phyloP scores from a whole-genome alignment of 2,113 vertebrate species.

The Pelodiscus sinensis region DNA sequence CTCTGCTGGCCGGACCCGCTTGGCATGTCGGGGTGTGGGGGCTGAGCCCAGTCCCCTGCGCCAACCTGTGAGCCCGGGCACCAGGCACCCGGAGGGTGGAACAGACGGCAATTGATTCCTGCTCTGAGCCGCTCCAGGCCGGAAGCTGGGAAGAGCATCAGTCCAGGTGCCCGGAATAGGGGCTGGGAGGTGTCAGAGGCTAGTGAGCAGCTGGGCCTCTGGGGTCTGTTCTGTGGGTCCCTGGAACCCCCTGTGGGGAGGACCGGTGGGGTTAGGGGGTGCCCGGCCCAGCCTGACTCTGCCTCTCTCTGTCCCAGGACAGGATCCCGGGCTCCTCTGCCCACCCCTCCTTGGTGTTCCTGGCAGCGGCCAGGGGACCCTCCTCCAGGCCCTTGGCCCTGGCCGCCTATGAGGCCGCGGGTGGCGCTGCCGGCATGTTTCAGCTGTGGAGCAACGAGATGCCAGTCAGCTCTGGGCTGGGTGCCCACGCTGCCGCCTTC shows the following conservation, averaged over 20 bases:
- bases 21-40: too few species aligned
- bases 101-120: neutral
- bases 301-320: conserved; percentile 69
- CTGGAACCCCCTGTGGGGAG: neutral
- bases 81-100: neutral
- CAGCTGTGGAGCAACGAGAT: conserved; percentile 88
- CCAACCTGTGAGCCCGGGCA: too few species aligned
- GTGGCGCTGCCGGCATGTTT: conserved; percentile 73
- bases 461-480: conserved; percentile 52
- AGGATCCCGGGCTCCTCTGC: conserved; percentile 80
- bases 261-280: neutral
- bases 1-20: too few species aligned
- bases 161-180: too few species aligned
- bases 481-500: conserved; percentile 84
- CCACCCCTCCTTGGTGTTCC: conserved; percentile 77
- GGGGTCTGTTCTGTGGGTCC: neutral
- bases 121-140: neutral
- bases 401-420: conserved; percentile 81
- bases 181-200: neutral
- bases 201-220: neutral
- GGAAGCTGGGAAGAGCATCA: too few species aligned
- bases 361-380: conserved; percentile 76
- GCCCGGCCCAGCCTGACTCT: neutral
- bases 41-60: too few species aligned
- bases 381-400: conserved; percentile 76